Base-by-base conservation (phyloP, 2,113 vertebrate species). In the Nipponia nippon region DNA sequence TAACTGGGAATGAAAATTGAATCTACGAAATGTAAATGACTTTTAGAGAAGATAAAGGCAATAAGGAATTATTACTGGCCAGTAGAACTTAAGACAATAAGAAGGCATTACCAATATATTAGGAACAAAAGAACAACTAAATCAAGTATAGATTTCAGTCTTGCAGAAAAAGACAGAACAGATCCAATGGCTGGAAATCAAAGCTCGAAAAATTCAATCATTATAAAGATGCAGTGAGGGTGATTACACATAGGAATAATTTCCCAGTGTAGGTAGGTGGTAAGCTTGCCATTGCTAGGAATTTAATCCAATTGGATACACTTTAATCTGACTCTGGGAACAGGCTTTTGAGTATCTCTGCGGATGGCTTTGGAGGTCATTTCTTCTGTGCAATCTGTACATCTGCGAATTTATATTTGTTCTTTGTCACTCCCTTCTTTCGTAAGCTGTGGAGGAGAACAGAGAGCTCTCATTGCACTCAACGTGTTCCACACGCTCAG, bases 271-370 rank as follows among this genome's bases (percentile, higher is more conserved):
- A 95, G 75, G 93, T 96, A 90, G 90, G 95, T 96, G 92, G 95
- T 93, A 93, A 80, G 1, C 89, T 95, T 96, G 70, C 66, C 70
- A 77, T 93, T 96, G 90, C 87, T 96, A 80, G 85, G 90, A 80
- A 66, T 95, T 96, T 96, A 95, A 95, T 96, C 90, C 90, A 87
- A 78, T 93, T 94, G 85, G 90, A 86, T 87, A 92, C 56, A 59
- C 85, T 94, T 94, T 86, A 94, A 65, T 96, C 85, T 93, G 67
- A 83, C 79, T 66, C 71, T 94, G 76, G 38, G 83, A 92, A 70
- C 25, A 94, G 87, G 30, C 44, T 87, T 85, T 42, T 86, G 79
- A 65, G 36, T 42, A 59, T 90, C 79, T 96, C 58, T 71, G 40
- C 80, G 83, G 58, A 93, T 69, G 79, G 63, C 26, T 27, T 53